These are phyloP conservation scores for Gasterosteus nipponicus DNA, from an alignment of 2,113 vertebrate species.

Conservation along the genomic window DNA sequence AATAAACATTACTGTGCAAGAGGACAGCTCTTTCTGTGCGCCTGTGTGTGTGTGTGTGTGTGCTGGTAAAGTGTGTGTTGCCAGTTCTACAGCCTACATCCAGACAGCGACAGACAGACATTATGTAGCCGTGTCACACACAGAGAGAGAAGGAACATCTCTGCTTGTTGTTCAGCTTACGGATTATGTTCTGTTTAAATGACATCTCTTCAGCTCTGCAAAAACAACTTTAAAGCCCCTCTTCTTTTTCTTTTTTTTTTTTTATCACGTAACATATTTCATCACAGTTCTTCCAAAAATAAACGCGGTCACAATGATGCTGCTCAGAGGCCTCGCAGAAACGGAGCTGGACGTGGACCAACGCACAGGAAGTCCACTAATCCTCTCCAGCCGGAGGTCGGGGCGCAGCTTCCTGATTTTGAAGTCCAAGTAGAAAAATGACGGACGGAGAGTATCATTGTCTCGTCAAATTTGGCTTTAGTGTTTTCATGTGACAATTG, in stretches of 20 bases:
- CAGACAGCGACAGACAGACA: slow-evolving; percentile 72
- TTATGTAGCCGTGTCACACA: slow-evolving; percentile 66
- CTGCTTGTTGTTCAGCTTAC: slow-evolving; percentile 74
- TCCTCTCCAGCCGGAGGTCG: slow-evolving; percentile 37
- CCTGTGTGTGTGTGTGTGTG: slow-evolving; percentile 18
- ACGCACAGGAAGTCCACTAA: slow-evolving; percentile 51
- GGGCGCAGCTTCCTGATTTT: slow-evolving; percentile 42
- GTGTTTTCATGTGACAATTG: slow-evolving; percentile 52
- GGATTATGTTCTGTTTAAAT: slow-evolving; percentile 78
- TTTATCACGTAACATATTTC: slow-evolving; percentile 64
- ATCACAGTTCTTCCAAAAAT: slow-evolving; percentile 63
- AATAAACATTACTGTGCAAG: slow-evolving; percentile 66
- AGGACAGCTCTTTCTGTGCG: slow-evolving; percentile 50
- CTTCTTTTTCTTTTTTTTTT: slow-evolving; percentile 3
- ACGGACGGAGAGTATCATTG: slow-evolving; percentile 46
- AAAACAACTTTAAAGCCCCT: slow-evolving; percentile 75
- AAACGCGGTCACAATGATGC: slow-evolving; percentile 55
- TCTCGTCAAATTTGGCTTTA: slow-evolving; percentile 22
- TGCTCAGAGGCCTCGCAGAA: slow-evolving; percentile 38
- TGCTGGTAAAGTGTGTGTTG: slow-evolving; percentile 33
- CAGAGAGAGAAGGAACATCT: slow-evolving; percentile 53
- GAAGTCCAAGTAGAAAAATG: slow-evolving; percentile 23
- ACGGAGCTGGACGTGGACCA: slow-evolving; percentile 46
- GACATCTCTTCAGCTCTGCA: slow-evolving; percentile 69
- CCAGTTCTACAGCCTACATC: slow-evolving; percentile 67